These are phyloP conservation scores for Sminthurides bifidus DNA, from an alignment of 1,140 invertebrate genomes.

Conservation along the genomic window DNA sequence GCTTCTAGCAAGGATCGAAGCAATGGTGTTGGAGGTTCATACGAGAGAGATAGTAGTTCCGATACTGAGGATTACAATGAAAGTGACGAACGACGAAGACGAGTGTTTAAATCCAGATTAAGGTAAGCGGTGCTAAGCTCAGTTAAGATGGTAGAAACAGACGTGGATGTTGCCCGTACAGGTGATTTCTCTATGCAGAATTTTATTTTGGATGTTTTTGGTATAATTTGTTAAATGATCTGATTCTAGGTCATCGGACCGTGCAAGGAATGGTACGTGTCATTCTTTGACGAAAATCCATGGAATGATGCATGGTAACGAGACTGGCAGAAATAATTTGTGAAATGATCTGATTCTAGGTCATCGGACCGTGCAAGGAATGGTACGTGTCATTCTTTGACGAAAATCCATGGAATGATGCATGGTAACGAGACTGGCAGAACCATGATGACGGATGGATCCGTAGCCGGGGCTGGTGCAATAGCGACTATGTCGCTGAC, in stretches of 20 bases:
- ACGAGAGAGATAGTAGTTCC: conserved; percentile 49
- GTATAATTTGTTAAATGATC: no score
- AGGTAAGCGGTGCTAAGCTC: no score
- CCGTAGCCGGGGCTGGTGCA: not conserved
- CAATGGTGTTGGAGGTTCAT: conserved; percentile 30
- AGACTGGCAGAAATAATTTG: not conserved
- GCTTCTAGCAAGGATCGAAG: conserved; percentile 4
- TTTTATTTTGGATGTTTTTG: no score
- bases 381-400: conserved; percentile 14
- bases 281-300: conserved; percentile 16
- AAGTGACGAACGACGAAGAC: conserved; percentile 47
- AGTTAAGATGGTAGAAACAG: no score
- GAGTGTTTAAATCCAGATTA: conserved; percentile 39
- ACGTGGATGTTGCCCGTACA: no score
- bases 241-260: no score
- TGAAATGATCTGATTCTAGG: not conserved
- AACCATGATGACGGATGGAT: not conserved
- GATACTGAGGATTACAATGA: conserved; percentile 57
- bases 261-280: conserved; percentile 11
- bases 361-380: conserved; percentile 7
- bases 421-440: not conserved
- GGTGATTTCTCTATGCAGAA: no score
- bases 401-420: conserved; percentile 6
- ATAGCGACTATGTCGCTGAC: conserved; percentile 10
- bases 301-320: conserved; percentile 9